Evolutionary conservation across 2,797 vertebrate genomes (phyloP).

Genomic region (Microcaecilia unicolor): DNA sequence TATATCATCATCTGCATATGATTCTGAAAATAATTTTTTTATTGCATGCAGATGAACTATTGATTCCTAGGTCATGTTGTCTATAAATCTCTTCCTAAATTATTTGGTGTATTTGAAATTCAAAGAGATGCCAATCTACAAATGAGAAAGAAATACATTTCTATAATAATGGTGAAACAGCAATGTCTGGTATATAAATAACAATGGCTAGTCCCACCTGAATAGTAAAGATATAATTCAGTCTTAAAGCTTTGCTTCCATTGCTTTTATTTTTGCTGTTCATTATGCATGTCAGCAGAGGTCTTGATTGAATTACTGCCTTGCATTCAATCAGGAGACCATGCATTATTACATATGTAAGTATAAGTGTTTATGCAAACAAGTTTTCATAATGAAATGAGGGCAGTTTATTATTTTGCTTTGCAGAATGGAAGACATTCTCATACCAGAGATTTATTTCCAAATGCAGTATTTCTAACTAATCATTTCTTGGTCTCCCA

Average conservation of each 20-base stretch:
- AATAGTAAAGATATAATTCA: conserved; percentile 23
- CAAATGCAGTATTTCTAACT: conserved; percentile 11
- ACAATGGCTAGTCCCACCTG: conserved; percentile 16
- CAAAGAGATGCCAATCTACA: conserved; percentile 4
- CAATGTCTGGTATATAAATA: conserved; percentile 13
- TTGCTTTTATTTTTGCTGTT: conserved; percentile 21
- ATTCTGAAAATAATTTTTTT: too few species aligned
- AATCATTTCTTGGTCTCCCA: conserved; percentile 34
- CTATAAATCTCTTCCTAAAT: conserved; percentile 2
- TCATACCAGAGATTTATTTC: conserved; percentile 18
- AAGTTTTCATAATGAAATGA: conserved; percentile 35
- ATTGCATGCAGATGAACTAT: too few species aligned
- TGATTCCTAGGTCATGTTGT: too few species aligned
- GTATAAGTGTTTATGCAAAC: conserved; percentile 31
- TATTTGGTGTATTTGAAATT: conserved; percentile 18
- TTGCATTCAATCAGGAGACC: conserved; percentile 28
- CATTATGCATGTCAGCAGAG: conserved; percentile 24
- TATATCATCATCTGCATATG: too few species aligned
- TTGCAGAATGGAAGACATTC: conserved; percentile 18
- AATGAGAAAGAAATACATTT: conserved; percentile 13
- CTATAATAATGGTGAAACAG: conserved; percentile 19
- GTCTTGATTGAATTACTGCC: conserved; percentile 32
- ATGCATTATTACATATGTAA: conserved; percentile 39
- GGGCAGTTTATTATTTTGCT: conserved; percentile 20
- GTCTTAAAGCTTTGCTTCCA: conserved; percentile 23